A percentile compares a stretch with the other conserved stretches of the same genome.
Evolutionary conservation across 2,113 vertebrate species (phyloP).

Genomic region (Illadopsis cleaveri): DNA sequence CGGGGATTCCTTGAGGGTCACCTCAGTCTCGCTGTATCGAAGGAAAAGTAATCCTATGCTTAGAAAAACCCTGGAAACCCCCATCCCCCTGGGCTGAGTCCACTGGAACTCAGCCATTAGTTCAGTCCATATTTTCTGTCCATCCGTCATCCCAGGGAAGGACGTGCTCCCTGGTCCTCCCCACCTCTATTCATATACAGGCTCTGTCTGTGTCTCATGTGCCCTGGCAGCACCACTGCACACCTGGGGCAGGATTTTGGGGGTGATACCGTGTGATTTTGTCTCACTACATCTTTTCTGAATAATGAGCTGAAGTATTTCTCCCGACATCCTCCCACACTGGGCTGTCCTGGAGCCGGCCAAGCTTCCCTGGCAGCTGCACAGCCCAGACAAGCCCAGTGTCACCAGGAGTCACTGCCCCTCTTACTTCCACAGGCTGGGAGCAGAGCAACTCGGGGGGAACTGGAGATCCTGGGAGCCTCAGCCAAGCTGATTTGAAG

Average conservation of each 20-base stretch:
- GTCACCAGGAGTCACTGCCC: background rate
- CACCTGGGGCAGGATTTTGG: background rate
- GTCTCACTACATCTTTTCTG: background rate
- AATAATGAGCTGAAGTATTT: background rate
- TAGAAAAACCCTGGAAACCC: background rate
- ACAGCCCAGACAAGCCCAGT: background rate
- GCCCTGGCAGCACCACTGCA: background rate
- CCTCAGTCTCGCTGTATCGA: rapidly evolving
- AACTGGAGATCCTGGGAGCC: background rate
- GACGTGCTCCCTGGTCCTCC: background rate
- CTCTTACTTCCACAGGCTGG: background rate
- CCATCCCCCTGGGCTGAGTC: background rate
- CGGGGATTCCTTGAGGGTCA: background rate
- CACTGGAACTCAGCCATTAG: rapidly evolving
- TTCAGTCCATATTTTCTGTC: rapidly evolving
- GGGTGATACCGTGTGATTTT: rapidly evolving
- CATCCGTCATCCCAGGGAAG: rapidly evolving
- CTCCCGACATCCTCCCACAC: rapidly evolving
- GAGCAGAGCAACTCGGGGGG: background rate
- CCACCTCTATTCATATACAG: background rate
- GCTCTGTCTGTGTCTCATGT: background rate
- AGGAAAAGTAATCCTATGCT: background rate
- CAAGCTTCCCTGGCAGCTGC: background rate
- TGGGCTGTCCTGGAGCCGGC: background rate
- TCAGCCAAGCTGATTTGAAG: rapidly evolving